Base-by-base conservation (phyloP, 2,113 vertebrate species). In the Campylorhamphus procurvoides region DNA sequence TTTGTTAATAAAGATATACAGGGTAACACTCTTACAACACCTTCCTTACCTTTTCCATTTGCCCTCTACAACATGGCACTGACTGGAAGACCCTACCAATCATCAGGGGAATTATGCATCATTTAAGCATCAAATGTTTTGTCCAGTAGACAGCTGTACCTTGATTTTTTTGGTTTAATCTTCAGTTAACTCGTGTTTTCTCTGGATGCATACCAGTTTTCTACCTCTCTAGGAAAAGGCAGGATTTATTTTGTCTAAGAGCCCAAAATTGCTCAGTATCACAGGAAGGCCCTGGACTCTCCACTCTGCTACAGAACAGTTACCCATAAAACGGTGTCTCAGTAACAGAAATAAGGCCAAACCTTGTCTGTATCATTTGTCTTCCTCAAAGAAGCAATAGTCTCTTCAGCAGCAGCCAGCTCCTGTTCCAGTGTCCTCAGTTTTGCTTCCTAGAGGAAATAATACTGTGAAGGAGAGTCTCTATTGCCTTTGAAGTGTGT, bases 321-420 rank as follows among this genome's bases (percentile, higher is more conserved):
- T 83, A 81, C 40, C 18, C 2, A 2, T 39, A 42, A 66, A 81
- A 69, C 7, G 14, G 9, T 22, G 33, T 52, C 53, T 39, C 74
- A 76, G 22, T 40, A 79, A 64, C 22, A 92, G 29, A 90, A 84
- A 71, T 64, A 88, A 84, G 5, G 11, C 35, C 86, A 96, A 95
- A 99, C 99, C 97, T 99, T 99, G 93, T 99, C 98, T 14, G 98
- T 98, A 52, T 98, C 97, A 7, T 97, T 98, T 87, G 98, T 98
- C 94, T 98, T 99, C 92, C 98, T 98, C 84, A 99, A 94, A 94
- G 95, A 97, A 89, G 90, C 96, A 66, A 98, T 98, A 5, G 66
- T 80, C 79, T 98, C 97, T 81, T 97, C 97, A 18, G 98, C 97
- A 82, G 97, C 94, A 71, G 84, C 95, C 39, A 99, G 87, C 47